Evolutionary conservation across 2,888 invertebrate species (phyloP).

Genomic region (Agonopterix subpropinquella): DNA sequence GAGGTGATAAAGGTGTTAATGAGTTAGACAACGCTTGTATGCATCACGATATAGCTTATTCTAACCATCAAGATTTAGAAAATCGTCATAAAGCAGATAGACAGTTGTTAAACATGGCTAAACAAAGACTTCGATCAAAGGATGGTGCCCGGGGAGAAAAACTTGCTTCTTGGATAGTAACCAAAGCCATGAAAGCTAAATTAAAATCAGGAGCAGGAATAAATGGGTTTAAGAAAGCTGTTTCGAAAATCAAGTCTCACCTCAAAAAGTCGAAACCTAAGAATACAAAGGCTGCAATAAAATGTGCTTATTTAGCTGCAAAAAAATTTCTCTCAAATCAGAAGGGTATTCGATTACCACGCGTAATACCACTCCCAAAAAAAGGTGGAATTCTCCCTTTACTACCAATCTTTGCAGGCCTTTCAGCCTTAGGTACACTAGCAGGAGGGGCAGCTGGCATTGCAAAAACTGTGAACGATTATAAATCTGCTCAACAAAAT

Average conservation of each 20-base stretch:
- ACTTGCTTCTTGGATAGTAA: slow-evolving; percentile 23
- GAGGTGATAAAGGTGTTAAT: slow-evolving; percentile 31
- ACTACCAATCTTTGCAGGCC: slow-evolving; percentile 33
- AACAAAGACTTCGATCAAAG: neutral
- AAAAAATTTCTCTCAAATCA: neutral
- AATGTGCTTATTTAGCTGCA: slow-evolving; percentile 6
- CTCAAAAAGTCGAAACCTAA: slow-evolving; percentile 2
- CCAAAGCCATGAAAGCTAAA: slow-evolving; percentile 31
- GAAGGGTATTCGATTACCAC: slow-evolving; percentile 2
- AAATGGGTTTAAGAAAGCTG: neutral
- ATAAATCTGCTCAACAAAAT: slow-evolving; percentile 22
- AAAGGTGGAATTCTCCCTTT: slow-evolving; percentile 30
- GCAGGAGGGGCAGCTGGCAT: slow-evolving; percentile 33
- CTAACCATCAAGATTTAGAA: slow-evolving; percentile 8
- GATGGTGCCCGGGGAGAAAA: slow-evolving; percentile 23
- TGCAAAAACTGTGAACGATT: slow-evolving; percentile 25
- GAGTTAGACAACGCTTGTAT: slow-evolving; percentile 17
- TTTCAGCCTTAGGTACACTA: slow-evolving; percentile 30
- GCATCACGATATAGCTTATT: slow-evolving; percentile 19
- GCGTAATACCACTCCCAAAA: slow-evolving; percentile 28
- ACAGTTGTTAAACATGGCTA: slow-evolving; percentile 16
- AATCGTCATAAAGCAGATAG: slow-evolving; percentile 34
- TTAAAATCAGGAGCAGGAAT: slow-evolving; percentile 9
- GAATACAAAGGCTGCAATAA: slow-evolving; percentile 3
- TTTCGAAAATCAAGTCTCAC: neutral